Base-by-base conservation (phyloP, 1,140 invertebrate genomes). In the Drosophila triauraria region DNA sequence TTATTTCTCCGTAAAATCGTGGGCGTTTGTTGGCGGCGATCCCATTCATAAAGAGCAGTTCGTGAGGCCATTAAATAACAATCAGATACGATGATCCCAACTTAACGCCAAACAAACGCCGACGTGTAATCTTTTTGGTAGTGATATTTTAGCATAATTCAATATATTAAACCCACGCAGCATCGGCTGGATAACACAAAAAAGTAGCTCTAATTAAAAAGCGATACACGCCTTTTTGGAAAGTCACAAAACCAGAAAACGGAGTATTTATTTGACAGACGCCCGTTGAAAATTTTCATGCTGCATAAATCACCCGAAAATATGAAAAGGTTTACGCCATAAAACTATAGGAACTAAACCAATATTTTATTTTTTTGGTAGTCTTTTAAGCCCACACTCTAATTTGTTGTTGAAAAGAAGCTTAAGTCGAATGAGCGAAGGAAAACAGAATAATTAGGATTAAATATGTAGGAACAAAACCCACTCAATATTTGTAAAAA, bases 171-270 rank as follows among this genome's bases (percentile, higher is more conserved):
- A 58, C 83, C 82, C 80, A 86, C 83, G 65, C 82, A 63, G 3
- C 10, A 32, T 20, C 23, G 25, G 25, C 15, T 23, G 32, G 20
- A 48, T 42, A 63, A 43, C 69, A 72, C 54, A 65, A 77, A 83
- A 87, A 69, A 71, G 69, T 86, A 86, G 84, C 83, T 83, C 83
- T 86, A 86, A 86, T 86, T 86, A 86, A 88, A 83, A 77, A 78
- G 51, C 75, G 50, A 75, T 59, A 69, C 53, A 56, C 75, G 75
- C 75, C 63, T 80, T 80, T 61, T 81, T 65, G 57, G 84, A 79
- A 86, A 88, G 80, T 74, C 50, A 67, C 25, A 40, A 56, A 72
- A 72, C 54, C 57, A 30, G 42, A 78, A 71, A 57, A 42, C 27
- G 56, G 48, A 68, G 69, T 71, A 76, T 76, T 74, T 80, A 68